Percentiles rank a stretch among this genome's conserved stretches.
Evolutionary conservation across 1,140 invertebrate species (phyloP).

Genomic region (Procambarus clarkii): DNA sequence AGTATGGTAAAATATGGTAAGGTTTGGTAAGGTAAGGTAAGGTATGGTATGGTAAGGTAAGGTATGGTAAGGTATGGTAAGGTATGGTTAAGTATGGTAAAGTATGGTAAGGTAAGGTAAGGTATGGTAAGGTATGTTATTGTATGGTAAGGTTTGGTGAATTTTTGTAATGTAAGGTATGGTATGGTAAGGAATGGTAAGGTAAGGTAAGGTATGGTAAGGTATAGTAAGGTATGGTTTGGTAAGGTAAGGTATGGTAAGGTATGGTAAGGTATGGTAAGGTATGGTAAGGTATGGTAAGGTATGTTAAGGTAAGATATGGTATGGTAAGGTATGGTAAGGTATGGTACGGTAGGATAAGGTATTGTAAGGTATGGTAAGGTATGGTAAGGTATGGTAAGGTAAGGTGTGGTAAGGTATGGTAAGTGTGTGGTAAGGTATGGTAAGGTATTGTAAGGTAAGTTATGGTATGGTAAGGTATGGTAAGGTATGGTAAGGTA

Average conservation of each 20-base stretch:
- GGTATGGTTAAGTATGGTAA: neutral
- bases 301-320: too few species aligned
- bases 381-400: constrained; percentile 1
- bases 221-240: neutral
- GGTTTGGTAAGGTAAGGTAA: neutral
- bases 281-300: neutral
- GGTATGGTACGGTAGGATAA: too few species aligned
- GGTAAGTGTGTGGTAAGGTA: neutral
- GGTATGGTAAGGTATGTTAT: neutral
- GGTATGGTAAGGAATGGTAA: neutral
- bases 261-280: neutral
- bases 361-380: too few species aligned
- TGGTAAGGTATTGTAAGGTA: neutral
- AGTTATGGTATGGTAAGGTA: neutral
- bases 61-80: neutral
- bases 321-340: too few species aligned
- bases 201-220: neutral
- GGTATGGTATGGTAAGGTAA: neutral
- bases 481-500: neutral
- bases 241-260: constrained; percentile 5
- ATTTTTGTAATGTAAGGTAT: neutral
- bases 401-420: constrained; percentile 1
- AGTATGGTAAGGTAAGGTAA: constrained; percentile 1
- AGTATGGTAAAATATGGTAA: neutral
- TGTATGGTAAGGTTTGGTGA: neutral